Percentiles rank a stretch among this genome's conserved stretches.
Evolutionary conservation across 92 coral and sea anemone species (phyloP).

Genomic region (Galaxea fascicularis): DNA sequence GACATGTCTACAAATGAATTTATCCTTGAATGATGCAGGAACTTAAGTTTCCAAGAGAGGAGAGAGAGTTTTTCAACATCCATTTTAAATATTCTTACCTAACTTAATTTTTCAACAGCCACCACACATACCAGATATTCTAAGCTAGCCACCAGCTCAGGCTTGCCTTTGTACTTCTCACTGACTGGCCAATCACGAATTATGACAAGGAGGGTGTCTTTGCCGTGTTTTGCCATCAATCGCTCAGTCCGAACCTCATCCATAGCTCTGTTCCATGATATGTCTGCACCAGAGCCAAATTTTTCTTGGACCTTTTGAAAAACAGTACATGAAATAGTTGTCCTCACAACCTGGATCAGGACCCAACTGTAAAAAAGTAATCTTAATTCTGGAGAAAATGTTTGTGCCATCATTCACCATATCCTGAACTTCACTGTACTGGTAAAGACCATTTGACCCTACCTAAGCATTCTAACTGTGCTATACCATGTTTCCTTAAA

Average conservation of each 20-base stretch:
- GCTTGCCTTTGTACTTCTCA: slow-evolving; percentile 74
- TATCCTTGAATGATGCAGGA: background rate
- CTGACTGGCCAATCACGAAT: slow-evolving; percentile 90
- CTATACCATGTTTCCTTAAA: too few relatives aligned
- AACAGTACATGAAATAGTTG: background rate
- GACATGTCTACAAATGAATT: background rate
- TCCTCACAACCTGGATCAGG: too few relatives aligned
- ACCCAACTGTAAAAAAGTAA: too few relatives aligned
- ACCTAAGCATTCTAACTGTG: too few relatives aligned
- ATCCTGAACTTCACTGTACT: too few relatives aligned
- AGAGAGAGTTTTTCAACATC: too few relatives aligned
- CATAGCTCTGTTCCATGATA: slow-evolving; percentile 91
- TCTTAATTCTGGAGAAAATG: too few relatives aligned
- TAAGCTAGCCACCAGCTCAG: slow-evolving; percentile 85
- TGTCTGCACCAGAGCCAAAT: slow-evolving; percentile 41
- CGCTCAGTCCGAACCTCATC: slow-evolving; percentile 93
- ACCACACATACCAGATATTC: slow-evolving; percentile 78
- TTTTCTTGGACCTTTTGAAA: slow-evolving; percentile 80
- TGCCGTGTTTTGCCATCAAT: slow-evolving; percentile 58
- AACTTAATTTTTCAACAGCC: background rate
- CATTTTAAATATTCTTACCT: background rate
- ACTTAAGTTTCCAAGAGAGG: too few relatives aligned
- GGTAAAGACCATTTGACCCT: too few relatives aligned
- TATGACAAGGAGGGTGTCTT: slow-evolving; percentile 65
- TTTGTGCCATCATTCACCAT: too few relatives aligned